These are phyloP conservation scores for Eulithis prunata DNA, from an alignment of 2,888 invertebrate species.

Conservation along the genomic window DNA sequence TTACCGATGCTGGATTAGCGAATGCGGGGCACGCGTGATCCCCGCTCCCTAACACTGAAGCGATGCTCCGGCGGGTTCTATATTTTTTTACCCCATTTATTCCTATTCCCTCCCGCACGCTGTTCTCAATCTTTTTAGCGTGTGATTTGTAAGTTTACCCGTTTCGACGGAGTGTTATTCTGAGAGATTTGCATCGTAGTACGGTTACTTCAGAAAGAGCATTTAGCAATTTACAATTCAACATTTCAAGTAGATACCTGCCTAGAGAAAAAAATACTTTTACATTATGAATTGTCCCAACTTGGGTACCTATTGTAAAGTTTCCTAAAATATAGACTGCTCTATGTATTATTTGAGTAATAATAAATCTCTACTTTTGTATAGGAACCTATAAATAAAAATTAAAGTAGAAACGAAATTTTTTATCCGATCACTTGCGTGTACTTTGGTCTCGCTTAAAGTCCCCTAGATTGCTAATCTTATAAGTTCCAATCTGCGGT, in stretches of 20 bases:
- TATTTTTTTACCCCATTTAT: conserved; percentile 41
- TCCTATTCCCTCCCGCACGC: conserved; percentile 33
- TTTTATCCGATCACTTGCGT: too few relatives aligned
- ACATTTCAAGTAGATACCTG: too few relatives aligned
- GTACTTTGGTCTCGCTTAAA: neutral
- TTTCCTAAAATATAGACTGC: too few relatives aligned
- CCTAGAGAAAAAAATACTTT: too few relatives aligned
- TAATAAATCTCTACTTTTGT: too few relatives aligned
- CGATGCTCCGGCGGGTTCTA: conserved; percentile 32
- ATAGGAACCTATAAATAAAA: too few relatives aligned
- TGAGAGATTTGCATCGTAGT: conserved; percentile 21
- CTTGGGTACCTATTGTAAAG: too few relatives aligned
- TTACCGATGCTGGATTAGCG: conserved; percentile 70
- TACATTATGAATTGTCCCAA: too few relatives aligned
- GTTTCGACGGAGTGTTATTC: conserved; percentile 20
- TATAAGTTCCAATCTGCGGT: conserved; percentile 61
- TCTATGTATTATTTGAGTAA: too few relatives aligned
- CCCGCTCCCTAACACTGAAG: conserved; percentile 30
- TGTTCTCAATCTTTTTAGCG: conserved; percentile 38
- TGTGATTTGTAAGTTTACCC: conserved; percentile 37
- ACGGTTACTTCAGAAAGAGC: conserved; percentile 10
- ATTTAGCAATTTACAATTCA: neutral
- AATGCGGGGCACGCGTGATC: conserved; percentile 43
- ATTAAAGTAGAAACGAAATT: too few relatives aligned
- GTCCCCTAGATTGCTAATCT: conserved; percentile 49